phyloP scores from a whole-genome alignment of 2,113 vertebrate species.

The Scophthalmus maximus region DNA sequence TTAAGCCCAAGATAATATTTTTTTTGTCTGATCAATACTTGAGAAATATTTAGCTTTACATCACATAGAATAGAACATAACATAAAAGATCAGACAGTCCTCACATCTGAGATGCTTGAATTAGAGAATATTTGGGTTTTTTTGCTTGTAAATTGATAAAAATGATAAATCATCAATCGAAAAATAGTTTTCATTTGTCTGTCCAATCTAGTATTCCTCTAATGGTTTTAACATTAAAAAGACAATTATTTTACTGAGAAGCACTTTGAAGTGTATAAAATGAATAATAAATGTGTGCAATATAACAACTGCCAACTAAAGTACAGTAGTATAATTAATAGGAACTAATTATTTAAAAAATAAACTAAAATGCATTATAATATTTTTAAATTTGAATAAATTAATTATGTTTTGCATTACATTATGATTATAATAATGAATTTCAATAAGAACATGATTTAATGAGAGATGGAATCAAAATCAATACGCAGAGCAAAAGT shows the following conservation, averaged over 20 bases:
- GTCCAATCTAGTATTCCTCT: too few species aligned
- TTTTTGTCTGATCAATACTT: too few species aligned
- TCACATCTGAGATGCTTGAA: not conserved
- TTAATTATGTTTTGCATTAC: slow-evolving; percentile 38
- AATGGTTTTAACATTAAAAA: too few species aligned
- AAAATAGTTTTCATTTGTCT: too few species aligned
- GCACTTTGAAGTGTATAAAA: too few species aligned
- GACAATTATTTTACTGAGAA: too few species aligned
- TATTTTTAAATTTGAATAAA: slow-evolving; percentile 39
- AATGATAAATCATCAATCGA: too few species aligned
- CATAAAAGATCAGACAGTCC: not conserved
- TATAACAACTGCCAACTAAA: not conserved
- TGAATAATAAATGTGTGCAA: slow-evolving; percentile 5
- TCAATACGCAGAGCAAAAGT: slow-evolving; percentile 55
- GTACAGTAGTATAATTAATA: not conserved
- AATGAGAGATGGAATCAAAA: slow-evolving; percentile 57
- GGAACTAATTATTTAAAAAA: slow-evolving; percentile 45
- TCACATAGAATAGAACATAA: too few species aligned
- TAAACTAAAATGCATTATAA: slow-evolving; percentile 47
- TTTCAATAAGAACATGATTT: slow-evolving; percentile 44
- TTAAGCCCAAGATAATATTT: too few species aligned
- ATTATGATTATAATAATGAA: slow-evolving; percentile 46
- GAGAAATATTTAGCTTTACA: too few species aligned
- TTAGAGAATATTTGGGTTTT: not conserved
- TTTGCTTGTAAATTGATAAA: too few species aligned